These are phyloP conservation scores for Gavialis gangeticus DNA, from an alignment of 2,113 vertebrate species.

Conservation along the genomic window DNA sequence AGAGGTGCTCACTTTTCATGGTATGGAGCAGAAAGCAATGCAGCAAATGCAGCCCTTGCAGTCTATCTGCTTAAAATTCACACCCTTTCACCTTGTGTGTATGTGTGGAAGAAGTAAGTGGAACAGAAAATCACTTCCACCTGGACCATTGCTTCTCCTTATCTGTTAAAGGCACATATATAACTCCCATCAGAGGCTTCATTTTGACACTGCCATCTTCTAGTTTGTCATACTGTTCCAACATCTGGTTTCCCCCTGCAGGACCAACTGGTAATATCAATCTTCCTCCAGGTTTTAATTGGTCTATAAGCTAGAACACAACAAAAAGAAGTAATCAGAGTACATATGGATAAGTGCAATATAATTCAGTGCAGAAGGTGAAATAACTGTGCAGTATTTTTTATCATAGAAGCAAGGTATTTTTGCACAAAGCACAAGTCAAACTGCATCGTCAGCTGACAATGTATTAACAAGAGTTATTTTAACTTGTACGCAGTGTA, in stretches of 20 bases:
- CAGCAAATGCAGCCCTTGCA: conserved; percentile 85
- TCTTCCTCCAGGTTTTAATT: conserved; percentile 97
- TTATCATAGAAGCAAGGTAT: neutral
- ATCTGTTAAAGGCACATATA: conserved; percentile 99
- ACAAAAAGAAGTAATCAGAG: conserved; percentile 56
- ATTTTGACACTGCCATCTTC: conserved; percentile 98
- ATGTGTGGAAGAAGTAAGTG: conserved; percentile 88
- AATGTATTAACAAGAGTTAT: neutral
- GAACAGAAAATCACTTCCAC: conserved; percentile 99
- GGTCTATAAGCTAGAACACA: conserved; percentile 93
- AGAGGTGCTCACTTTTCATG: conserved; percentile 76
- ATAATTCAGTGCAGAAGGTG: conserved; percentile 30
- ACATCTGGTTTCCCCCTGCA: conserved; percentile 98
- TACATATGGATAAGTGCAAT: conserved; percentile 22
- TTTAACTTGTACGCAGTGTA: neutral
- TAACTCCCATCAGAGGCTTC: conserved; percentile 99
- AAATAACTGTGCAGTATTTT: neutral
- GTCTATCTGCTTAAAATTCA: conserved; percentile 90
- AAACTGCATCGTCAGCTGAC: neutral
- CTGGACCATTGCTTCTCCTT: conserved; percentile 99
- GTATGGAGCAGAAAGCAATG: conserved; percentile 88
- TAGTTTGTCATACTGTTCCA: conserved; percentile 98
- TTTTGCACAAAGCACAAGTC: neutral
- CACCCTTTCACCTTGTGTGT: conserved; percentile 95
- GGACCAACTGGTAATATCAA: conserved; percentile 97